Evolutionary conservation across 2,888 invertebrate species (phyloP).

Genomic region (Eutolmus rufibarbis): DNA sequence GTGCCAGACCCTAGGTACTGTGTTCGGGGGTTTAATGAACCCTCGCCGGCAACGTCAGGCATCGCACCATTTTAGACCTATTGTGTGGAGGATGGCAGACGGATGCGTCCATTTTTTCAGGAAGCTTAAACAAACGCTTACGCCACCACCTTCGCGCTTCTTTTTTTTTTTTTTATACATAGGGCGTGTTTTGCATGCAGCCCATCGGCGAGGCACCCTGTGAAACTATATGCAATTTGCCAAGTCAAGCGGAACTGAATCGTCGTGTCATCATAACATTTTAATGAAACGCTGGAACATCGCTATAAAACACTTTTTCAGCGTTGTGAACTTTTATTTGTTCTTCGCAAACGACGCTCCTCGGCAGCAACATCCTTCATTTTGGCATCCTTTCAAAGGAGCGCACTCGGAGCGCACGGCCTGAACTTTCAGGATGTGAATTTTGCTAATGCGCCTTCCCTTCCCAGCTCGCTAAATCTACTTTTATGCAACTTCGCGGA

Average conservation of each 20-base stretch:
- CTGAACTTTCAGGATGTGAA: not conserved
- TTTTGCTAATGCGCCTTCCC: not conserved
- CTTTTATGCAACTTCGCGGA: not conserved
- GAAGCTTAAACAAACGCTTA: conserved; percentile 12
- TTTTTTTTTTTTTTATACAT: not conserved
- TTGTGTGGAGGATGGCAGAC: not conserved
- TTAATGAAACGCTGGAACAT: conserved; percentile 37
- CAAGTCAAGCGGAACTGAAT: conserved; percentile 8
- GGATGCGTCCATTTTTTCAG: conserved; percentile 34
- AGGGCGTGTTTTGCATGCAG: not conserved
- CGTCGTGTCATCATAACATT: conserved; percentile 34
- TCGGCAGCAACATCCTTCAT: not conserved
- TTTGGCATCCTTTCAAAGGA: conserved; percentile 21
- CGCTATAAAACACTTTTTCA: conserved; percentile 11
- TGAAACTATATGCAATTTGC: not conserved
- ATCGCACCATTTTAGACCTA: not conserved
- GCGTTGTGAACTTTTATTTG: not conserved
- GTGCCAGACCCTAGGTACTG: not conserved
- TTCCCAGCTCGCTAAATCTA: not conserved
- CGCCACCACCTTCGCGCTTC: not conserved
- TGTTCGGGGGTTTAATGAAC: conserved; percentile 25
- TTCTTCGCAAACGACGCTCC: not conserved
- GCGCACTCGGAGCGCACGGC: not conserved
- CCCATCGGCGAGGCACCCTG: not conserved
- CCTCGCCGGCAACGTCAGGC: not conserved